Evolutionary conservation across 2,113 vertebrate species (phyloP).

Genomic region (Cebidichthys violaceus): DNA sequence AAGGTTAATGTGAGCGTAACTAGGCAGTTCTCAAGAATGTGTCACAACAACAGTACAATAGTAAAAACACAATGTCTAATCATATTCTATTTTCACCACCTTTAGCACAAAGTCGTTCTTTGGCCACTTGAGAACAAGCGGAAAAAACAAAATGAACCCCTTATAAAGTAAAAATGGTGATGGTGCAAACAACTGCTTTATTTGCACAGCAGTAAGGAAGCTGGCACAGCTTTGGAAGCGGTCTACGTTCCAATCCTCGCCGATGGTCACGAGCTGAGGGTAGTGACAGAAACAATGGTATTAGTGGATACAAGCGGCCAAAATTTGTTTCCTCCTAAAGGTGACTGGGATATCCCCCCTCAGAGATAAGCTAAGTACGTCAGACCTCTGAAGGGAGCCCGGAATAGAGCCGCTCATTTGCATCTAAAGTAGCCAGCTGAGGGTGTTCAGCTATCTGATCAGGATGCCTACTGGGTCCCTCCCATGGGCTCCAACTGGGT

Average conservation of each 20-base stretch:
- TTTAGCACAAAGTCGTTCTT: not conserved
- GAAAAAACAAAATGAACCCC: not conserved
- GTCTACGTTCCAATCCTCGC: not conserved
- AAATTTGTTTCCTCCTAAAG: not conserved
- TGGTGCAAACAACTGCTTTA: not conserved
- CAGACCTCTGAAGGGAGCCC: not conserved
- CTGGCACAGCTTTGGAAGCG: not conserved
- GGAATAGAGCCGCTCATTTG: not conserved
- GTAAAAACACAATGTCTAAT: not conserved
- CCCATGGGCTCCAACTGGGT: too few relatives aligned
- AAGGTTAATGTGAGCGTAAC: conserved; percentile 56
- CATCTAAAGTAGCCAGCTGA: not conserved
- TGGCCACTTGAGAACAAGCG: not conserved
- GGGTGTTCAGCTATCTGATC: not conserved
- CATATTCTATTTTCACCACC: not conserved
- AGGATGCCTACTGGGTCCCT: not conserved
- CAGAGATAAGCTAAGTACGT: not conserved
- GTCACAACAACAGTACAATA: not conserved
- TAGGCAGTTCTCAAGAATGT: conserved; percentile 9
- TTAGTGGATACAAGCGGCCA: not conserved
- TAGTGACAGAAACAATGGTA: not conserved
- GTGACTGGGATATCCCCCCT: not conserved
- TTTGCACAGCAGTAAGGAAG: not conserved
- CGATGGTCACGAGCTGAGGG: not conserved
- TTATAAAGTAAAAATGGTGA: not conserved